Evolutionary conservation across 2,888 invertebrate species (phyloP), one percentile per base, ranked within the genome.

Genomic region (Cheilosia grossa): DNA sequence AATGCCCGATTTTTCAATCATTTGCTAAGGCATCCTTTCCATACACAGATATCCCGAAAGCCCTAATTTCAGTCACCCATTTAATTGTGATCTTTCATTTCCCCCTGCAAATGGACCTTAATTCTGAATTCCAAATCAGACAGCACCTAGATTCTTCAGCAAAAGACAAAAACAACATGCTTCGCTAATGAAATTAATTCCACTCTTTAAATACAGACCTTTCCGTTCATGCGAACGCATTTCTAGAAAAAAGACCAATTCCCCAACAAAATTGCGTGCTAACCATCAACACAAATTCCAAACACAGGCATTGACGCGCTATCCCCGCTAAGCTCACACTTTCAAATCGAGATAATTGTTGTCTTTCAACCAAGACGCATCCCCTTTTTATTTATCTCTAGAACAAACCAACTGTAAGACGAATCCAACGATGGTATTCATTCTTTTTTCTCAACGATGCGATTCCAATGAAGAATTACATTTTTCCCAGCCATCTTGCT

Each of bases 381-480:
- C 53, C 21, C 13, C 19, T 6, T 61, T 44, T n/a, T 30, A 24
- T 64, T 51, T 49, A 30, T 58, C 61, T 53, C 27, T 13, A 47
- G 27, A 80, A 54, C 61, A 80, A 85, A 72, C 75, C 75, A 85
- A 81, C 81, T 81, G 72, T 85, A 58, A 81, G 77, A 77, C 17
- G 54, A 66, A 77, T 67, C 81, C 66, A 61, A 69, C 63, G 72
- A 61, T 56, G 72, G 67, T 72, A 78, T 73, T 67, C 56, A 78
- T 78, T 61, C 49, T 33, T 27, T 30, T 5, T 5, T n/a, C 15
- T 77, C 64, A 85, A 81, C 85, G 72, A 81, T 72, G 58, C 64
- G 75, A 80, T 77, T 85, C 81, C 75, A 72, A 81, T 77, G 72
- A 81, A 85, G 72, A 81, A 85, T 81, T 85, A 72, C 54, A 53